These are phyloP conservation scores for Zosterops lateralis DNA, from an alignment of 2,113 vertebrate species.

Conservation along the genomic window DNA sequence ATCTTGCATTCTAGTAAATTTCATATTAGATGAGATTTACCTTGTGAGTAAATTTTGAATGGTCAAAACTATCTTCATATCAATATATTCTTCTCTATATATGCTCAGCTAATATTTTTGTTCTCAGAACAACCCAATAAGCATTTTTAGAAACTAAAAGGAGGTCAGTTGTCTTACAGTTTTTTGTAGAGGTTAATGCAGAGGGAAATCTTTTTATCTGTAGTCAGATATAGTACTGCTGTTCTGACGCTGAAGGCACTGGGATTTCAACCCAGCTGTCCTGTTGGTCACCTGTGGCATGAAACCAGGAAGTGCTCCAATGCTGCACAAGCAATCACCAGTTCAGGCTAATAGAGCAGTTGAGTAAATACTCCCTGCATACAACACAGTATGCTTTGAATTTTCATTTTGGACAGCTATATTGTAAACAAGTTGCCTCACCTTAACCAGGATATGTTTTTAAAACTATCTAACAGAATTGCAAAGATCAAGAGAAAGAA, in stretches of 20 bases:
- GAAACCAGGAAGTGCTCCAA: neutral
- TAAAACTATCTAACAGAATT: slow-evolving; percentile 11
- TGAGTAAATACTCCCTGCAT: neutral
- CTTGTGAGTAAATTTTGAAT: neutral
- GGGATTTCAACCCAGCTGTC: neutral
- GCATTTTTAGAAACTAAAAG: slow-evolving; percentile 38
- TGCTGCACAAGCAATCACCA: neutral
- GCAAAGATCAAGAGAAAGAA: neutral
- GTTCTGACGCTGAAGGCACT: neutral
- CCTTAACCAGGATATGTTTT: slow-evolving; percentile 4
- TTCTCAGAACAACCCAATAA: neutral
- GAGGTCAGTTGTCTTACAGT: neutral
- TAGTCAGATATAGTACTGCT: neutral
- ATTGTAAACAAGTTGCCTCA: slow-evolving; percentile 34
- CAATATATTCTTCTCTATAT: neutral
- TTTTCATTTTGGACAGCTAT: slow-evolving; percentile 7
- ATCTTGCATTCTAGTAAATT: neutral
- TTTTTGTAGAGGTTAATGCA: neutral
- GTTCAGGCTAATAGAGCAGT: neutral
- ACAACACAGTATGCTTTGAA: neutral
- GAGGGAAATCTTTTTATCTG: neutral
- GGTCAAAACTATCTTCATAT: neutral
- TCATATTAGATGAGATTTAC: neutral
- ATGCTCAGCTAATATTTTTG: neutral
- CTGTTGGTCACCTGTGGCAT: neutral